Percentiles rank a stretch among this genome's conserved stretches.
Conservation (phyloP, 1,140 invertebrate species). For the Microplitis mediator region DNA sequence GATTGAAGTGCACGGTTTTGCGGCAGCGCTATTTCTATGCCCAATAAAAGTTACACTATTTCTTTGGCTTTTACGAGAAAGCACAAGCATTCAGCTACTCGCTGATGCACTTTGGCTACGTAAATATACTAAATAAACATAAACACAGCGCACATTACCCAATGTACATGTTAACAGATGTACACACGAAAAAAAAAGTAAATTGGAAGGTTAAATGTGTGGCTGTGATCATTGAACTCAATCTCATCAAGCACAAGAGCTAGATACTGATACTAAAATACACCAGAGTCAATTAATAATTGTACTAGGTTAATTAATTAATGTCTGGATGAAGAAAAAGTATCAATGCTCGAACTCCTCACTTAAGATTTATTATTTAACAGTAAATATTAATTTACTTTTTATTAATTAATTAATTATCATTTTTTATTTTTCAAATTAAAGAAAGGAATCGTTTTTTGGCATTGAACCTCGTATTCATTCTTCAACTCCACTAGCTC, state of each 20-base stretch:
- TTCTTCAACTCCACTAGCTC: conserved; percentile 67
- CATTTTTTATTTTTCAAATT: neutral
- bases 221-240: too few relatives aligned
- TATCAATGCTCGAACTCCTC: too few relatives aligned
- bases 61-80: conserved; percentile 10
- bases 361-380: too few relatives aligned
- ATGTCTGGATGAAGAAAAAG: too few relatives aligned
- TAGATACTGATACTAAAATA: too few relatives aligned
- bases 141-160: too few relatives aligned
- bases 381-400: too few relatives aligned
- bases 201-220: neutral
- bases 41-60: conserved; percentile 8
- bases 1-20: conserved; percentile 58
- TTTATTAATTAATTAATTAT: neutral
- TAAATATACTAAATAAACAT: too few relatives aligned
- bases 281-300: too few relatives aligned
- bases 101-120: too few relatives aligned
- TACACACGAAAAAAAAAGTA: neutral
- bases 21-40: conserved; percentile 19
- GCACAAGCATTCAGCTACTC: neutral
- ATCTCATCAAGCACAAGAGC: too few relatives aligned
- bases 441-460: conserved; percentile 63
- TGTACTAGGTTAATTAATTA: too few relatives aligned
- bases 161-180: neutral
- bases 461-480: conserved; percentile 65